Evolutionary conservation across 2,113 vertebrate genomes (phyloP).

Genomic region (Cebidichthys violaceus): DNA sequence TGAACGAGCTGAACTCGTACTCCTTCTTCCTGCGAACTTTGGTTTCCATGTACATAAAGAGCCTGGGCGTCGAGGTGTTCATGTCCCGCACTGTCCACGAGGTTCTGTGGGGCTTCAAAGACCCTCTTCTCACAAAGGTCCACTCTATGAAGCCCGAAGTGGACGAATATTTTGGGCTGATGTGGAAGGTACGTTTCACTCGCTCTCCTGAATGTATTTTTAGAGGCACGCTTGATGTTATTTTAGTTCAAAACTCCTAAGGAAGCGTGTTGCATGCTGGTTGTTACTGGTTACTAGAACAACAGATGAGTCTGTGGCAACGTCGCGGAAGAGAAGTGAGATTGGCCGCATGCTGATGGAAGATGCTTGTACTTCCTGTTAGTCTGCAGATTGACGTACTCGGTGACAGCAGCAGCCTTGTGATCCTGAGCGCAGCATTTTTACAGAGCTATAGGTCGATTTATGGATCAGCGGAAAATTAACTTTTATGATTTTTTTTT

Average conservation of each 20-base stretch:
- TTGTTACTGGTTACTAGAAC: not conserved
- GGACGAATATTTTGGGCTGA: constrained; percentile 90
- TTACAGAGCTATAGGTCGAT: not conserved
- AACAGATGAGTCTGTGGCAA: not conserved
- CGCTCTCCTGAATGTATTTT: not conserved
- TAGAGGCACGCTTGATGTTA: not conserved
- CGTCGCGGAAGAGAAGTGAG: constrained; percentile 43
- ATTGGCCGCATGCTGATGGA: constrained; percentile 49
- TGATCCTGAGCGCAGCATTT: constrained; percentile 13
- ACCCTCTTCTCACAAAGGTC: constrained; percentile 87
- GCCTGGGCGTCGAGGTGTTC: constrained; percentile 85
- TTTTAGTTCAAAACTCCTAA: not conserved
- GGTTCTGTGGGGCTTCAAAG: constrained; percentile 95
- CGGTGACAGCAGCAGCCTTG: not conserved
- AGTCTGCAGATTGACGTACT: not conserved
- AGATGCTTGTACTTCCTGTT: constrained; percentile 53
- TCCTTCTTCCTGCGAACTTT: constrained; percentile 69
- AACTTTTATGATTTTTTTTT: not conserved
- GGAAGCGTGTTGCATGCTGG: too few species aligned
- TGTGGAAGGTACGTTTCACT: constrained; percentile 87
- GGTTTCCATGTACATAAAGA: constrained; percentile 75
- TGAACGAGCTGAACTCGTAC: constrained; percentile 85
- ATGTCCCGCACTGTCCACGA: constrained; percentile 87
- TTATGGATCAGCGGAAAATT: not conserved
- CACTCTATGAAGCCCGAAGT: constrained; percentile 82